phyloP scores from a whole-genome alignment of 1,140 invertebrate genomes.

The Lepidostoma basale region DNA sequence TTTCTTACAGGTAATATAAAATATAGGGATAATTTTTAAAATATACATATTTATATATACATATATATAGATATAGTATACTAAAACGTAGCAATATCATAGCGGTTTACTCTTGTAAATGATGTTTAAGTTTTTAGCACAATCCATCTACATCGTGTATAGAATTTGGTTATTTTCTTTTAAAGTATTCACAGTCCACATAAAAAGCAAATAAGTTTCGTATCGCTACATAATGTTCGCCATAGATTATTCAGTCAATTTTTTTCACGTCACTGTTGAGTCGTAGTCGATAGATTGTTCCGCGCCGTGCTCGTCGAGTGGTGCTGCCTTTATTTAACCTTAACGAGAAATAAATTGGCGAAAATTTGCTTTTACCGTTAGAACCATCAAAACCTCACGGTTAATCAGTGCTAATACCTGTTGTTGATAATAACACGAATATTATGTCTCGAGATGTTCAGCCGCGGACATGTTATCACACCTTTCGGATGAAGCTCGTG shows the following conservation, averaged over 20 bases:
- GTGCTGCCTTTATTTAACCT: conserved; percentile 26
- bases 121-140: too few species aligned
- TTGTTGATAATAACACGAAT: background rate
- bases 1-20: too few species aligned
- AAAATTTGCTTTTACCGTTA: conserved; percentile 32
- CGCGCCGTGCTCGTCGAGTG: conserved; percentile 13
- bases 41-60: too few species aligned
- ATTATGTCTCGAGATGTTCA: too few species aligned
- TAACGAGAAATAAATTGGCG: conserved; percentile 37
- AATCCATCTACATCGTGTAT: too few species aligned
- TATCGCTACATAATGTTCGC: conserved; percentile 16
- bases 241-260: conserved; percentile 8
- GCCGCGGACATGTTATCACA: too few species aligned
- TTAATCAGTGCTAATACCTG: conserved; percentile 8
- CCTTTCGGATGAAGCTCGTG: too few species aligned
- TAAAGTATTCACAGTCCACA: background rate
- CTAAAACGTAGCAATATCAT: too few species aligned
- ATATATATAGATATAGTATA: too few species aligned
- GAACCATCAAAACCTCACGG: conserved; percentile 15
- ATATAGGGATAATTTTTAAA: too few species aligned
- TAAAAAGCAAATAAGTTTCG: conserved; percentile 28
- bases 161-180: conserved; percentile 10
- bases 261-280: background rate
- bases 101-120: too few species aligned
- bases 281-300: conserved; percentile 25